phyloP scores from a whole-genome alignment of 2,797 vertebrate species.

The Diplodus puntazzo region DNA sequence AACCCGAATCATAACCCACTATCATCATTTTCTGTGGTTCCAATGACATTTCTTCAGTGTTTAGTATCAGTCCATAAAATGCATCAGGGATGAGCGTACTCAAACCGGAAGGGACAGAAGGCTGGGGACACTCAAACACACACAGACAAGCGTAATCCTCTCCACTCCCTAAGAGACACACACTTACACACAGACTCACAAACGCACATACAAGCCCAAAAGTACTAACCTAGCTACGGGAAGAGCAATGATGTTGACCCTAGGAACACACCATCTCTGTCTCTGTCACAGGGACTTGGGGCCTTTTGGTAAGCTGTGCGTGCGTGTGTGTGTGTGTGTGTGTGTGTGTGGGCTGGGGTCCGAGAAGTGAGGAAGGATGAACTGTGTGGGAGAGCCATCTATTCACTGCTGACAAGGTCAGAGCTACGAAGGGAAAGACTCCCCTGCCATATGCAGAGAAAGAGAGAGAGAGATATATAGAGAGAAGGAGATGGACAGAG shows the following conservation, averaged over 20 bases:
- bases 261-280: slow-evolving; percentile 87
- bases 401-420: slow-evolving; percentile 91
- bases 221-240: slow-evolving; percentile 83
- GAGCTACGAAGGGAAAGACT: slow-evolving; percentile 85
- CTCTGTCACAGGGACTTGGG: slow-evolving; percentile 87
- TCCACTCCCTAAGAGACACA: slow-evolving; percentile 38
- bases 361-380: slow-evolving; percentile 89
- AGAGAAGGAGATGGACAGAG: slow-evolving; percentile 68
- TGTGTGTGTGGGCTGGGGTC: slow-evolving; percentile 83
- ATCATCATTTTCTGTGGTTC: background rate
- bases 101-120: slow-evolving; percentile 48
- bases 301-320: slow-evolving; percentile 81
- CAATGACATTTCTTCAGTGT: slow-evolving; percentile 3
- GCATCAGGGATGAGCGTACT: slow-evolving; percentile 7
- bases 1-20: background rate
- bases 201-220: slow-evolving; percentile 54
- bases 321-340: slow-evolving; percentile 31
- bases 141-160: slow-evolving; percentile 43
- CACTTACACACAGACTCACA: slow-evolving; percentile 35
- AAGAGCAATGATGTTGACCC: slow-evolving; percentile 91
- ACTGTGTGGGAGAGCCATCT: slow-evolving; percentile 89
- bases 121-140: slow-evolving; percentile 53
- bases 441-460: slow-evolving; percentile 84
- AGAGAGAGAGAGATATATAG: slow-evolving; percentile 60
- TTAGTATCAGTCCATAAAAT: slow-evolving; percentile 9